Evolutionary conservation across 2,888 invertebrate species (phyloP).

Genomic region (Lampropteryx suffumata): DNA sequence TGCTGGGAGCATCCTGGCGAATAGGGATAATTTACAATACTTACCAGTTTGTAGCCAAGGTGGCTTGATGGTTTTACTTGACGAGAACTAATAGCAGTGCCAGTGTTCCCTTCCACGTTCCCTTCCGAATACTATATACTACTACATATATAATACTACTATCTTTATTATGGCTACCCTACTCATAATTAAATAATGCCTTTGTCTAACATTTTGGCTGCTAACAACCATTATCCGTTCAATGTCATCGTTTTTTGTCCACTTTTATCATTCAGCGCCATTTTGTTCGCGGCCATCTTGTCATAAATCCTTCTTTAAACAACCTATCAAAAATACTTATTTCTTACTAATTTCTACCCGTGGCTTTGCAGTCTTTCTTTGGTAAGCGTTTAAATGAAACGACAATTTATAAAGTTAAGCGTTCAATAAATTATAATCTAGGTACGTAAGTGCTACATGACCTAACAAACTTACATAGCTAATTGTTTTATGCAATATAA

Average conservation of each 20-base stretch:
- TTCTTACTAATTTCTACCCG: no score
- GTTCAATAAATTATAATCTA: no score
- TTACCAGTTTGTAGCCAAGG: background rate
- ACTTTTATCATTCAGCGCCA: conserved; percentile 32
- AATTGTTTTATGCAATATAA: conserved; percentile 1
- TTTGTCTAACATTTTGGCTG: conserved; percentile 38
- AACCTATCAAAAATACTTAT: no score
- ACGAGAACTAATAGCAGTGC: no score
- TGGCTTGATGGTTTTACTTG: no score
- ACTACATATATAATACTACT: no score
- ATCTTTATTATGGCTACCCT: conserved; percentile 30
- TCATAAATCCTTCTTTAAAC: conserved; percentile 28
- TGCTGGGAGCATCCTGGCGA: conserved; percentile 17
- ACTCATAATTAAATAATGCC: conserved; percentile 36
- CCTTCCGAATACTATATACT: no score
- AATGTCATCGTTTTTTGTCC: conserved; percentile 39
- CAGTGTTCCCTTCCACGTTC: no score
- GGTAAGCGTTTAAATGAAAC: no score
- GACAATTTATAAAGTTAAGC: no score
- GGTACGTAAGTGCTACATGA: no score
- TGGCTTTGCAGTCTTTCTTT: no score
- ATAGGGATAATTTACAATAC: background rate
- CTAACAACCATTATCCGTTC: conserved; percentile 35
- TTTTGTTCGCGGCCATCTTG: conserved; percentile 34
- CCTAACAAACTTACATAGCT: conserved; percentile 39